Conservation (phyloP, 2,113 vertebrate species). For the Rissa tridactyla region DNA sequence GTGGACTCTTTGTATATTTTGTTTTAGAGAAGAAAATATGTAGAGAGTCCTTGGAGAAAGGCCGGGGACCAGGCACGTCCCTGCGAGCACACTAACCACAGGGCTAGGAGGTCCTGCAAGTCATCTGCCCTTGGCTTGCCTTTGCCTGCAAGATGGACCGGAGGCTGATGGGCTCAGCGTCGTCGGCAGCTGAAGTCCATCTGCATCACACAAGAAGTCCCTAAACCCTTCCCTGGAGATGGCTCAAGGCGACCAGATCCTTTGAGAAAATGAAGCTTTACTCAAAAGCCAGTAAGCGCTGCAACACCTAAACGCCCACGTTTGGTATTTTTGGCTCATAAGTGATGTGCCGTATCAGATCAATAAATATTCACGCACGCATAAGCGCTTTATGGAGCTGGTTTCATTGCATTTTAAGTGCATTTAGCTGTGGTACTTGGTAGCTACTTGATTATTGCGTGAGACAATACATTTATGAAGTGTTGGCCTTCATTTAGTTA, state of each 20-base stretch:
- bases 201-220: neutral
- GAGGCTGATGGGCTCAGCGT: neutral
- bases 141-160: neutral
- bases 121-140: neutral
- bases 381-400: neutral
- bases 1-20: constrained; percentile 64
- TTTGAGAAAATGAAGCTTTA: neutral
- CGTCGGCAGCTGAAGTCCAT: neutral
- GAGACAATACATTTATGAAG: constrained; percentile 32
- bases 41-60: neutral
- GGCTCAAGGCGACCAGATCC: neutral
- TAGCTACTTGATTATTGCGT: constrained; percentile 48
- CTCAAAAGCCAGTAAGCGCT: accelerated
- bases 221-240: neutral
- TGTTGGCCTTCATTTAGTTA: constrained; percentile 33
- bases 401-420: neutral
- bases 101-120: neutral
- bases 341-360: neutral
- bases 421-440: neutral
- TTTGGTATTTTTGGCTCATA: neutral
- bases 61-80: neutral
- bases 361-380: neutral
- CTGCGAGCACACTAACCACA: neutral
- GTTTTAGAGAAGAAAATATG: constrained; percentile 31
- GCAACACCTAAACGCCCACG: neutral